A percentile compares a stretch with the other conserved stretches of the same genome.
phyloP scores from a whole-genome alignment of 2,888 invertebrate species.

The Aromia moschata region DNA sequence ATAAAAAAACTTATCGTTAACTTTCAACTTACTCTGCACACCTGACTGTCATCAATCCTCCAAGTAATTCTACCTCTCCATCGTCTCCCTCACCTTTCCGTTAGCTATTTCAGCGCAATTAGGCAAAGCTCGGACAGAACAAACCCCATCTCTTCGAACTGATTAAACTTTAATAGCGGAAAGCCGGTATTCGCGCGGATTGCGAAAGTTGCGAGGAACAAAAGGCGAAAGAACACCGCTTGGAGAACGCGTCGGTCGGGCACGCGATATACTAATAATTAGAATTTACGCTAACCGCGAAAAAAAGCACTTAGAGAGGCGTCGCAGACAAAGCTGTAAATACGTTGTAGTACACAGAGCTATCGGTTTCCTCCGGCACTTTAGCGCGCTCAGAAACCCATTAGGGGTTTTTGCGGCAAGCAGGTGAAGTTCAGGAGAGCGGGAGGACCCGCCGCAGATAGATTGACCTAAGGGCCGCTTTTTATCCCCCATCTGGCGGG shows the following conservation, averaged over 20 bases:
- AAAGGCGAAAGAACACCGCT: slow-evolving; percentile 10
- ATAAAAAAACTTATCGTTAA: too few relatives aligned
- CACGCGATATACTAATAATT: slow-evolving; percentile 19
- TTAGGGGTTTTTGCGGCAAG: slow-evolving; percentile 55
- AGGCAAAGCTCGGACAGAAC: not conserved
- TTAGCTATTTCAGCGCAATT: too few relatives aligned
- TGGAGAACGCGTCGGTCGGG: slow-evolving; percentile 6
- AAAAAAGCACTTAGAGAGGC: slow-evolving; percentile 43
- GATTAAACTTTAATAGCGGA: not conserved
- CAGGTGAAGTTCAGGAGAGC: slow-evolving; percentile 55
- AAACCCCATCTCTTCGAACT: not conserved
- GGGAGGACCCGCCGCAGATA: slow-evolving; percentile 47
- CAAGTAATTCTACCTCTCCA: too few relatives aligned
- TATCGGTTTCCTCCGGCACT: slow-evolving; percentile 44
- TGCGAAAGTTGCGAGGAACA: not conserved
- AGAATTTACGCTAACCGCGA: slow-evolving; percentile 26
- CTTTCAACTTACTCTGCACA: too few relatives aligned
- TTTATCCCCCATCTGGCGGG: slow-evolving; percentile 52
- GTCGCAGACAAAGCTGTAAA: slow-evolving; percentile 43
- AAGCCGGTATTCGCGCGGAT: not conserved
- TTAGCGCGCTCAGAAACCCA: slow-evolving; percentile 54
- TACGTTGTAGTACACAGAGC: slow-evolving; percentile 43
- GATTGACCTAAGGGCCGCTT: slow-evolving; percentile 55
- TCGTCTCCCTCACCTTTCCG: too few relatives aligned
- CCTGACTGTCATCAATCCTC: too few relatives aligned